Base-by-base conservation (phyloP, 2,888 invertebrate genomes). In the Capitulum mitella region DNA sequence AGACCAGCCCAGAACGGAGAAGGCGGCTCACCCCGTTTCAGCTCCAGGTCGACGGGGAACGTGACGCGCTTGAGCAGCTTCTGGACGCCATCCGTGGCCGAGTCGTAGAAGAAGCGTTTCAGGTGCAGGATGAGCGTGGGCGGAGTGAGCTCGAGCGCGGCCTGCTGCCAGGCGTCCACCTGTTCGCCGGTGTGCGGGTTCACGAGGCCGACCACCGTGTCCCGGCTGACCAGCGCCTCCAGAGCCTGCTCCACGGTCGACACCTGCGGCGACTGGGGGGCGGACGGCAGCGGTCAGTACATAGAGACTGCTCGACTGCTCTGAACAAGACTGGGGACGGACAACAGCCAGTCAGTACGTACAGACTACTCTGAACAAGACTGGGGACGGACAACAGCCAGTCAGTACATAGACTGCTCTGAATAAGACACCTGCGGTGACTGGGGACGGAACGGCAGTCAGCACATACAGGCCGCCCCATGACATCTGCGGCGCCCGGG, bases 61-160 rank as follows among this genome's bases (percentile, higher is more conserved):
- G 95, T 94, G 29, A 98, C 90, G 81, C 91, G 92, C 87, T 97
- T 98, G 81, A 94, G 89, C 79, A 97, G 93, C 87, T 98, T 98
- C 78, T 94, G 93, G 85, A 94, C 93, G 32, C 94, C 95, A 82
- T 95, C 93, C 6, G 90, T 88, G 84, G 93, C 92, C 83, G 94
- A 92, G 85, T 97, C 94, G 82, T 87, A 88, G 3, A 87, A 86
- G 87, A 98, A 97, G 87, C 95, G 94, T 87, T 98, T 98, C 80
- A 98, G 89, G 86, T 98, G 97, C 82, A 98, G 87, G 83, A 98
- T 90, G 76, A 98, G 88, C 1, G 97, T 93, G 10, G 93, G 90
- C 0, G 97, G 98, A 81, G 97, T 86, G 85, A 94, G 93, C 84
- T 97, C 97, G 37, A 98, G 86, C 22, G 93, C 61, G 14, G 78